These are phyloP conservation scores for Cervus canadensis DNA, from an alignment of 2,113 vertebrate species.

Conservation along the genomic window DNA sequence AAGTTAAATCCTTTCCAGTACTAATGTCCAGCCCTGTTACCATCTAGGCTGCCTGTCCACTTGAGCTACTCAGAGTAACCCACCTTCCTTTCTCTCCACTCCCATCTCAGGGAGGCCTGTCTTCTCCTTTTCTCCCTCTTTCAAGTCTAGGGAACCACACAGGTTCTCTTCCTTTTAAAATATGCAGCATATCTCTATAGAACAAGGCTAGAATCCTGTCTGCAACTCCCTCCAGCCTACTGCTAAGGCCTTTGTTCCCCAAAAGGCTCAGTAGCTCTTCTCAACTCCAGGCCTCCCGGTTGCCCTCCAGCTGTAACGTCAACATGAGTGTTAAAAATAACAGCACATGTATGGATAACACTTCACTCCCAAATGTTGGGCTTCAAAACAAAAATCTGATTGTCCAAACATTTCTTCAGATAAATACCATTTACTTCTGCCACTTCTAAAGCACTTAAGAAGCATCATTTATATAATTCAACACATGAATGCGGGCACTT, in stretches of 20 bases:
- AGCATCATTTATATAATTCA: conserved; percentile 33
- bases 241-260: neutral
- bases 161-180: neutral
- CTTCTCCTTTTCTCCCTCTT: neutral
- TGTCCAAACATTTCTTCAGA: neutral
- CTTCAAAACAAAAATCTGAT: conserved; percentile 12
- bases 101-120: neutral
- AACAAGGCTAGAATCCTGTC: neutral
- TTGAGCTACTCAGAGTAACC: neutral
- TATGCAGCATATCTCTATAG: neutral
- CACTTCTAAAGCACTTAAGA: conserved; percentile 18
- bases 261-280: neutral
- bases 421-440: neutral
- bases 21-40: neutral
- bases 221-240: neutral
- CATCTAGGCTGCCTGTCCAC: neutral
- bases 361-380: neutral
- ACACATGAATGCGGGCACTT: neutral
- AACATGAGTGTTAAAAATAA: neutral
- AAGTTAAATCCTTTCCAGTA: neutral
- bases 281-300: neutral
- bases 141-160: neutral
- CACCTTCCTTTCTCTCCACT: neutral
- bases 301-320: neutral
- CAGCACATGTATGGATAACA: neutral